Percentiles rank a stretch among this genome's conserved stretches.
Evolutionary conservation across 37 sponge, comb jelly and placozoan genomes (phyloP).

Genomic region (Diacarnus erythraeanus): DNA sequence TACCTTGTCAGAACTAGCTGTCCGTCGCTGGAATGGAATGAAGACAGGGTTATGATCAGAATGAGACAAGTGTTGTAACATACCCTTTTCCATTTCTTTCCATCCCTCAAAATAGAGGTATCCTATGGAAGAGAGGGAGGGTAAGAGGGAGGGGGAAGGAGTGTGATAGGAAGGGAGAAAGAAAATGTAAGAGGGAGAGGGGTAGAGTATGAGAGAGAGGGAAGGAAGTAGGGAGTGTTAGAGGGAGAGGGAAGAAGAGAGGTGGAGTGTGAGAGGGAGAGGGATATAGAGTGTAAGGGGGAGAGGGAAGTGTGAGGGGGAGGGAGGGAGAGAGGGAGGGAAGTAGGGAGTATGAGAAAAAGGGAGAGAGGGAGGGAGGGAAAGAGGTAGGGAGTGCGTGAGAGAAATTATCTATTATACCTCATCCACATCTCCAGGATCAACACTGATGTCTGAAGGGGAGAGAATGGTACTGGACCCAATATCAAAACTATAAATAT

Average conservation of each 20-base stretch:
- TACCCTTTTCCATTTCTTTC: conserved; percentile 67
- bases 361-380: no score
- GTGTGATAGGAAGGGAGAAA: no score
- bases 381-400: neutral
- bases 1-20: conserved; percentile 48
- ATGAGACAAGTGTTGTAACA: neutral
- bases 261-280: no score
- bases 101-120: conserved; percentile 54
- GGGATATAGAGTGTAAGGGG: no score
- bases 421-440: conserved; percentile 45
- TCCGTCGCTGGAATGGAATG: conserved; percentile 45
- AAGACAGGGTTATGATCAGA: neutral
- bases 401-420: conserved; percentile 3
- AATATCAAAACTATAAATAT: neutral
- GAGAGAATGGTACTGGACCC: conserved; percentile 52
- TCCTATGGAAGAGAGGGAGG: conserved; percentile 28
- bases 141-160: no score
- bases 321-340: no score
- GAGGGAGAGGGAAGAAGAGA: no score
- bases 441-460: conserved; percentile 55
- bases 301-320: no score
- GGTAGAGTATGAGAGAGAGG: no score
- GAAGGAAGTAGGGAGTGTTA: no score
- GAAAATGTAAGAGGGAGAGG: no score
- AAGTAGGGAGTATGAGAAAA: no score